Conservation (phyloP, 2,113 vertebrate species). For the Crotophaga sulcirostris region DNA sequence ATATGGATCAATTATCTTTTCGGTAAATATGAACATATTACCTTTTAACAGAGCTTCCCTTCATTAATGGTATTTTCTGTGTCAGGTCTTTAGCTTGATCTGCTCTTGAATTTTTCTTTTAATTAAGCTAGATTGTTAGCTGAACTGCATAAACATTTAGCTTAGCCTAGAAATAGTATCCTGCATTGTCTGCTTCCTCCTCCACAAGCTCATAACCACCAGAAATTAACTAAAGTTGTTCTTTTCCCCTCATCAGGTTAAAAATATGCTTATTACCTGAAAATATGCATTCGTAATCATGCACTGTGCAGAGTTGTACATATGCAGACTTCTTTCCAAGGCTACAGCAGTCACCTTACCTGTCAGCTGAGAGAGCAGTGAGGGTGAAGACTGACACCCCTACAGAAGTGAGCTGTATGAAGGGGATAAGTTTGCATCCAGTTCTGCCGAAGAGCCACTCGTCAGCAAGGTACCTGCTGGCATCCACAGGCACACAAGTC, state of each 20-base stretch:
- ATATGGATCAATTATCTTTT: neutral
- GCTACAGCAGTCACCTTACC: slow-evolving; percentile 76
- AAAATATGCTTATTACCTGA: neutral
- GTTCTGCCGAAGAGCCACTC: slow-evolving; percentile 93
- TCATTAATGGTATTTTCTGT: neutral
- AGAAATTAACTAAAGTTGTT: neutral
- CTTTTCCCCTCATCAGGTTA: neutral
- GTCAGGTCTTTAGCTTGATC: neutral
- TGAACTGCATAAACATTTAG: neutral
- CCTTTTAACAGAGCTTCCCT: neutral
- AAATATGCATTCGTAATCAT: neutral
- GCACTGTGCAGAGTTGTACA: neutral
- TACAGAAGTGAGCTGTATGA: slow-evolving; percentile 95
- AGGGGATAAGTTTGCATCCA: slow-evolving; percentile 96
- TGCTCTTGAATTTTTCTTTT: neutral
- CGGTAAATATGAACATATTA: neutral
- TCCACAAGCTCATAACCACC: neutral
- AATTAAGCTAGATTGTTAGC: neutral
- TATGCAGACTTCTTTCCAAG: neutral
- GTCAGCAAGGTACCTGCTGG: slow-evolving; percentile 90
- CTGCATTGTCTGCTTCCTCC: neutral
- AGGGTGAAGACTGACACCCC: slow-evolving; percentile 98
- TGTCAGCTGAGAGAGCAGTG: slow-evolving; percentile 95
- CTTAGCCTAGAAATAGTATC: neutral
- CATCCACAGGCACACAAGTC: slow-evolving; percentile 96